Percentiles rank a stretch among this genome's conserved stretches.
phyloP scores from a whole-genome alignment of 2,113 vertebrate species.

The Notechis scutatus region DNA sequence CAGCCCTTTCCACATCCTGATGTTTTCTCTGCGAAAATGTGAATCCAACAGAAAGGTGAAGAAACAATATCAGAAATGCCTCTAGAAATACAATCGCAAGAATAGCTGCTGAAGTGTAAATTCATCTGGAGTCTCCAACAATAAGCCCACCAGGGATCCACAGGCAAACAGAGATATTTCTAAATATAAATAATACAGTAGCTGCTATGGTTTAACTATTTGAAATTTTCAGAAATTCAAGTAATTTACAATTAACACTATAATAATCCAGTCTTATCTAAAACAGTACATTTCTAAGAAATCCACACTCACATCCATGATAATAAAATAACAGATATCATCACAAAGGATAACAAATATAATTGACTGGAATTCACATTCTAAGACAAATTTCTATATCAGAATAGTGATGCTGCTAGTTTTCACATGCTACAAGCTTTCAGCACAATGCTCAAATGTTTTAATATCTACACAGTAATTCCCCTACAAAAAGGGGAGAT shows the following conservation, averaged over 20 bases:
- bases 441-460: neutral
- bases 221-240: neutral
- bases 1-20: neutral
- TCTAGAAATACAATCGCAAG: neutral
- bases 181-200: neutral
- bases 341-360: neutral
- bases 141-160: neutral
- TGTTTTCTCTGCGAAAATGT: neutral
- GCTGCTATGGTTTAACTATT: neutral
- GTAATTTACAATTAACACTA: neutral
- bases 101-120: neutral
- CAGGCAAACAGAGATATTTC: neutral
- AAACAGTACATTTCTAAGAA: neutral
- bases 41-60: neutral
- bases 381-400: constrained; percentile 23
- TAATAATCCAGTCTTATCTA: neutral
- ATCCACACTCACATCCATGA: neutral
- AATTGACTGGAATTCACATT: constrained; percentile 25
- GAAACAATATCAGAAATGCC: neutral
- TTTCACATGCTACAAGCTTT: constrained; percentile 36
- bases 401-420: constrained; percentile 12
- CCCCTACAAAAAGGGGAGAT: neutral
- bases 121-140: neutral
- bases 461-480: neutral
- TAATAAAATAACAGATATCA: neutral